phyloP scores from a whole-genome alignment of 1,140 invertebrate species.

The Danaus plexippus region DNA sequence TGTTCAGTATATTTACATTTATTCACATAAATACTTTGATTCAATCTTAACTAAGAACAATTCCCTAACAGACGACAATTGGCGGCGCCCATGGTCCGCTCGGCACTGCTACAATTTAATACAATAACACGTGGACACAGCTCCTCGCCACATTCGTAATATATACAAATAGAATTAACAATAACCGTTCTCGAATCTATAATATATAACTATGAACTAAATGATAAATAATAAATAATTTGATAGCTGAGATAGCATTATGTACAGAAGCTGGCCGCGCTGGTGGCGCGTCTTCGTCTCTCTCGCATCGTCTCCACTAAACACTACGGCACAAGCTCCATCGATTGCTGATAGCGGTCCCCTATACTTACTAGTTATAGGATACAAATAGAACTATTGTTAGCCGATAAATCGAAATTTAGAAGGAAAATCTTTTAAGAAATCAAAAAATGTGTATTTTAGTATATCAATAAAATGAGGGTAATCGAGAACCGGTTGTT shows the following conservation, averaged over 20 bases:
- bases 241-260: slow-evolving; percentile 51
- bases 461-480: slow-evolving; percentile 26
- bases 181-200: slow-evolving; percentile 33
- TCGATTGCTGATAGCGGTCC: slow-evolving; percentile 45
- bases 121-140: too few relatives aligned
- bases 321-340: slow-evolving; percentile 35
- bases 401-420: slow-evolving; percentile 29
- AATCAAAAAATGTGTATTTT: slow-evolving; percentile 27
- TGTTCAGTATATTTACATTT: slow-evolving; percentile 38
- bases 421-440: slow-evolving; percentile 28
- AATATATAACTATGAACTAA: slow-evolving; percentile 43
- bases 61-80: slow-evolving; percentile 33
- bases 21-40: slow-evolving; percentile 39
- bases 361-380: slow-evolving; percentile 30
- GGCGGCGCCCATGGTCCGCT: slow-evolving; percentile 28
- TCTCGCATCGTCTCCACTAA: slow-evolving; percentile 28
- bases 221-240: slow-evolving; percentile 68
- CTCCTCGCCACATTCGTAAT: slow-evolving; percentile 14
- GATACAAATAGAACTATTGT: slow-evolving; percentile 23
- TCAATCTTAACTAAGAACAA: slow-evolving; percentile 37
- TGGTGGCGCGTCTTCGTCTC: slow-evolving; percentile 25
- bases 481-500: slow-evolving; percentile 44
- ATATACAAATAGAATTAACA: slow-evolving; percentile 51
- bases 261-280: slow-evolving; percentile 62
- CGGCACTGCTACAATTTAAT: too few relatives aligned